These are phyloP conservation scores for Silurus meridionalis DNA, from an alignment of 2,113 vertebrate genomes.

Conservation along the genomic window DNA sequence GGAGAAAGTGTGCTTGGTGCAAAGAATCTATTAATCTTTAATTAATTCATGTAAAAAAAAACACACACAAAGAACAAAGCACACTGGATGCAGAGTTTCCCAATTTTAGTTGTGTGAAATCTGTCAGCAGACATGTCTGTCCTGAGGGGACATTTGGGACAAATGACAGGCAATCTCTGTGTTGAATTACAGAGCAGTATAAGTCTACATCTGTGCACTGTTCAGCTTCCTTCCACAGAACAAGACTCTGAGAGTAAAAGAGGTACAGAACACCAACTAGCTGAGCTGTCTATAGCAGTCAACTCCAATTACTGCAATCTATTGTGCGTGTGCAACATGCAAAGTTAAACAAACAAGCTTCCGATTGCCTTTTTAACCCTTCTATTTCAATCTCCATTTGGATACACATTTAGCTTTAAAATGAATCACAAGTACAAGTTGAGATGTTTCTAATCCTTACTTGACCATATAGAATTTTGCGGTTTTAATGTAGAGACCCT, in stretches of 20 bases:
- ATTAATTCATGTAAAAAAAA: slow-evolving; percentile 68
- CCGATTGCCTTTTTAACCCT: slow-evolving; percentile 52
- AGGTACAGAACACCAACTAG: slow-evolving; percentile 43
- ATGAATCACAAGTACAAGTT: slow-evolving; percentile 43
- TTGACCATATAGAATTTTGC: slow-evolving; percentile 39
- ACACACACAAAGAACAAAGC: slow-evolving; percentile 55
- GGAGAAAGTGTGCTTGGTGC: slow-evolving; percentile 48
- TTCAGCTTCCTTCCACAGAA: slow-evolving; percentile 53
- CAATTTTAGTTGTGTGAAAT: slow-evolving; percentile 71
- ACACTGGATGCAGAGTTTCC: slow-evolving; percentile 52
- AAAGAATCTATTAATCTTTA: slow-evolving; percentile 46
- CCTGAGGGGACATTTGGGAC: slow-evolving; percentile 67
- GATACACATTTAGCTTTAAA: slow-evolving; percentile 49
- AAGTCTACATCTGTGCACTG: slow-evolving; percentile 62
- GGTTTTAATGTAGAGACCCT: slow-evolving; percentile 17
- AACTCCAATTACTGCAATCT: slow-evolving; percentile 66
- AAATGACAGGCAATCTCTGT: slow-evolving; percentile 69
- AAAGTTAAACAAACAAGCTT: slow-evolving; percentile 61
- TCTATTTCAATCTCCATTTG: slow-evolving; percentile 51
- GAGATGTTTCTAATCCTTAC: slow-evolving; percentile 5
- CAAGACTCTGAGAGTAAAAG: slow-evolving; percentile 9
- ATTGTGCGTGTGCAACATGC: slow-evolving; percentile 69
- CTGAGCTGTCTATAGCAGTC: slow-evolving; percentile 69
- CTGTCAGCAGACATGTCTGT: slow-evolving; percentile 68
- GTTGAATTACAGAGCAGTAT: slow-evolving; percentile 66